These are phyloP conservation scores for Pangasius krempfi DNA, from an alignment of 2,797 vertebrate species.

Conservation along the genomic window DNA sequence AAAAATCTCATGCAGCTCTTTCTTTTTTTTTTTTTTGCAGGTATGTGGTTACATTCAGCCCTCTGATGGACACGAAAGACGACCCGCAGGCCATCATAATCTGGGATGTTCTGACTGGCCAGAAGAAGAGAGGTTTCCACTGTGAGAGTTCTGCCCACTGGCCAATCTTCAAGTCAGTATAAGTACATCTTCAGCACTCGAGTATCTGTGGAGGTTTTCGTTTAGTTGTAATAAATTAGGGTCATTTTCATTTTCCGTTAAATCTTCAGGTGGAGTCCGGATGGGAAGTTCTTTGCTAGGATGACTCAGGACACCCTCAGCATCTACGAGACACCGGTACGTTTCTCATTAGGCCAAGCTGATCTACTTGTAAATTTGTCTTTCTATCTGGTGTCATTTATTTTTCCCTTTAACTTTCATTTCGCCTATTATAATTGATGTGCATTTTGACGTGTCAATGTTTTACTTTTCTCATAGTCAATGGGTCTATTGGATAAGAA, in stretches of 20 bases:
- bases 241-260: neutral
- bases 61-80: conserved; percentile 95
- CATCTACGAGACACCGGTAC: conserved; percentile 97
- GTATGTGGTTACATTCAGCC: conserved; percentile 96
- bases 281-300: conserved; percentile 97
- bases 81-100: conserved; percentile 99
- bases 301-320: conserved; percentile 95
- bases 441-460: neutral
- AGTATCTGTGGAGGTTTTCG: neutral
- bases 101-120: conserved; percentile 97
- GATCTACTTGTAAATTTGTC: neutral
- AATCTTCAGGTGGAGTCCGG: conserved; percentile 89
- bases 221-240: neutral
- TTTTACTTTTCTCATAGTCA: conserved; percentile 74
- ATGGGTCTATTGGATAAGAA: conserved; percentile 98
- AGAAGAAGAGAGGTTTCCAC: conserved; percentile 98
- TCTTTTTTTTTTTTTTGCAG: conserved; percentile 65
- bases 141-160: conserved; percentile 98
- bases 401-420: neutral
- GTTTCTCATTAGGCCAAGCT: conserved; percentile 49
- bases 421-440: neutral
- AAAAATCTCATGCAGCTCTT: too few species aligned
- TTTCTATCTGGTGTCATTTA: neutral
- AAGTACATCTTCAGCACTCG: neutral
- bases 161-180: conserved; percentile 98